Evolutionary conservation across 2,888 invertebrate genomes (phyloP).

Genomic region (Callinectes sapidus): DNA sequence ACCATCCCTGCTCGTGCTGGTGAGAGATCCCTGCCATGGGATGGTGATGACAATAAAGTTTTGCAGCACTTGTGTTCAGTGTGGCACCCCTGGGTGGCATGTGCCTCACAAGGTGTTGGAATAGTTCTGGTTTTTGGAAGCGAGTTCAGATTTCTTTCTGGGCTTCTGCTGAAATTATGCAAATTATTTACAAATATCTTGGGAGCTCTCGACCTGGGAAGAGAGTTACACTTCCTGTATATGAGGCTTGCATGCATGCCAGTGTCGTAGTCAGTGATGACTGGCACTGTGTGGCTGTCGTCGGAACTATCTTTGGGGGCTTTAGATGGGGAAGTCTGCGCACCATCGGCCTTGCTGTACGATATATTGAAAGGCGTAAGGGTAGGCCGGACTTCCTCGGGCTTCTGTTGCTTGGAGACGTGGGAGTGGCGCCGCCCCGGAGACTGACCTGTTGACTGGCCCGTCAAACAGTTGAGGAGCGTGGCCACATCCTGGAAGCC

Average conservation of each 20-base stretch:
- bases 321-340: not conserved
- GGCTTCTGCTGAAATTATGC: conserved; percentile 20
- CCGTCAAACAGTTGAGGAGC: conserved; percentile 66
- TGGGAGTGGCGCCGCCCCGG: conserved; percentile 10
- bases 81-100: not conserved
- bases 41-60: not conserved
- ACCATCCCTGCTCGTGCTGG: not conserved
- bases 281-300: not conserved
- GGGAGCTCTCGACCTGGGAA: conserved; percentile 48
- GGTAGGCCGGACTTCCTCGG: not conserved
- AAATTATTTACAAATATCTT: conserved; percentile 59
- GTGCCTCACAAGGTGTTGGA: not conserved
- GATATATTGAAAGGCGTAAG: conserved; percentile 12
- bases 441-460: conserved; percentile 34
- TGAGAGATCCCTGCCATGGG: not conserved
- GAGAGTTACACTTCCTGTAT: conserved; percentile 51
- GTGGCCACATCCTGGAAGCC: conserved; percentile 71
- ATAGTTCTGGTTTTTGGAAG: not conserved
- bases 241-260: conserved; percentile 10
- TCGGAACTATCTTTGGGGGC: not conserved
- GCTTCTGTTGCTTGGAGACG: not conserved
- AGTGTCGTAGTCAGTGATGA: not conserved
- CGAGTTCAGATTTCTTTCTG: conserved; percentile 24
- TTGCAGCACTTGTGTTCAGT: not conserved
- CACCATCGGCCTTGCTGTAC: not conserved